A percentile compares a stretch with the other conserved stretches of the same genome.
Conservation (phyloP, 1,140 invertebrate genomes). For the Dermatophagoides farinae region DNA sequence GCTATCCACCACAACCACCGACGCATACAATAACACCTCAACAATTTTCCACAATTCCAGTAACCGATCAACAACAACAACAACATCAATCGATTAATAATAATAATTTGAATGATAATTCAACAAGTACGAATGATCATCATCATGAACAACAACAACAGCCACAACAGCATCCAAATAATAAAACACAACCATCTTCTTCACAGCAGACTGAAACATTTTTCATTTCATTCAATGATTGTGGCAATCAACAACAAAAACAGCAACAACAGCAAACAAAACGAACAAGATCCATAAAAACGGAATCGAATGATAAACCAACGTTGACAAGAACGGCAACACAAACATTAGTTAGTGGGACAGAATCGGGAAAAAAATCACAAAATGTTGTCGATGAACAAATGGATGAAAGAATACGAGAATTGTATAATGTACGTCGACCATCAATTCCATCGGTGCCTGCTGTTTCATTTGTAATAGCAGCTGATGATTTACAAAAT, state of each 20-base stretch:
- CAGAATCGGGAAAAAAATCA: not conserved
- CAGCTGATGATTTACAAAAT: conserved; percentile 38
- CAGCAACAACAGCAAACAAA: conserved; percentile 9
- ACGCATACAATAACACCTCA: too few relatives aligned
- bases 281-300: not conserved
- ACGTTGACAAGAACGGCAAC: not conserved
- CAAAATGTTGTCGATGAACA: not conserved
- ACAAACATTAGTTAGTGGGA: not conserved
- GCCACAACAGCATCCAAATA: not conserved
- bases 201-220: conserved; percentile 12
- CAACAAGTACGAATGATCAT: too few relatives aligned
- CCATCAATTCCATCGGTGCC: conserved; percentile 7
- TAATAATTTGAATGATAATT: too few relatives aligned
- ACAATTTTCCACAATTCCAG: too few relatives aligned
- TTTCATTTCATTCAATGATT: conserved; percentile 16
- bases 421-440: not conserved
- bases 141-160: not conserved
- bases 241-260: conserved; percentile 11
- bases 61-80: too few relatives aligned
- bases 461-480: conserved; percentile 43
- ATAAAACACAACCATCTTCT: not conserved
- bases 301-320: not conserved
- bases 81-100: too few relatives aligned
- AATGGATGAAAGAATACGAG: conserved; percentile 3
- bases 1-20: too few relatives aligned